phyloP scores from a whole-genome alignment of 2,113 vertebrate genomes.

The Aleadryas rufinucha region DNA sequence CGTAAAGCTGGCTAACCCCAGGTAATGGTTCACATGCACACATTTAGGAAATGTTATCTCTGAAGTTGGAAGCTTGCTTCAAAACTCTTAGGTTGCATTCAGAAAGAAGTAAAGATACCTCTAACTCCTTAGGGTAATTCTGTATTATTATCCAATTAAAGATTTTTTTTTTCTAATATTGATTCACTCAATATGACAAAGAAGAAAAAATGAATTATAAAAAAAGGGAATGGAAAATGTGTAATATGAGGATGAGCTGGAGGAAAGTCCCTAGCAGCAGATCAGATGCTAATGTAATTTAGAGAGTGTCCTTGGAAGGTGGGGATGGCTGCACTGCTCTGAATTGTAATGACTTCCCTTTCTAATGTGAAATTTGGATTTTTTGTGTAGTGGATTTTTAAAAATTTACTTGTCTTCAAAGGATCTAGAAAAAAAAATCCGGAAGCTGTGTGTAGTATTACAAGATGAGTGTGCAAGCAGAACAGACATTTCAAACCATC shows the following conservation, averaged over 20 bases:
- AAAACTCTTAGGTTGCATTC: background rate
- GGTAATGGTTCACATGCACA: background rate
- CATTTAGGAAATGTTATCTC: background rate
- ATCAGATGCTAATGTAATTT: background rate
- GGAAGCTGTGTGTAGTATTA: background rate
- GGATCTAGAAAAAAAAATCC: background rate
- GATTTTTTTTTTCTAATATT: background rate
- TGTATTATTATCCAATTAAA: background rate
- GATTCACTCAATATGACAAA: background rate
- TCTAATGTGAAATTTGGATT: background rate
- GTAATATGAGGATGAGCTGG: background rate
- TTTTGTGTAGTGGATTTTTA: background rate
- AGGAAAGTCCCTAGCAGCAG: background rate
- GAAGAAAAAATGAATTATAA: background rate
- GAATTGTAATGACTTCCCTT: background rate
- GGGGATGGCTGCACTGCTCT: background rate
- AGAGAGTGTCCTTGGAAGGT: background rate
- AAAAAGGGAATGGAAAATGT: background rate
- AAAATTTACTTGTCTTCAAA: background rate
- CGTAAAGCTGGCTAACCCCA: background rate
- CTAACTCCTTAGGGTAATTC: background rate
- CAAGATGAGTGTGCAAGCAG: background rate
- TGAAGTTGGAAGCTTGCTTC: background rate
- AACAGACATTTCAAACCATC: background rate
- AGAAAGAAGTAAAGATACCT: background rate